Evolutionary conservation across 2,797 vertebrate species (phyloP), one percentile per base, ranked within the genome.

Genomic region (Neomorphus geoffroyi): DNA sequence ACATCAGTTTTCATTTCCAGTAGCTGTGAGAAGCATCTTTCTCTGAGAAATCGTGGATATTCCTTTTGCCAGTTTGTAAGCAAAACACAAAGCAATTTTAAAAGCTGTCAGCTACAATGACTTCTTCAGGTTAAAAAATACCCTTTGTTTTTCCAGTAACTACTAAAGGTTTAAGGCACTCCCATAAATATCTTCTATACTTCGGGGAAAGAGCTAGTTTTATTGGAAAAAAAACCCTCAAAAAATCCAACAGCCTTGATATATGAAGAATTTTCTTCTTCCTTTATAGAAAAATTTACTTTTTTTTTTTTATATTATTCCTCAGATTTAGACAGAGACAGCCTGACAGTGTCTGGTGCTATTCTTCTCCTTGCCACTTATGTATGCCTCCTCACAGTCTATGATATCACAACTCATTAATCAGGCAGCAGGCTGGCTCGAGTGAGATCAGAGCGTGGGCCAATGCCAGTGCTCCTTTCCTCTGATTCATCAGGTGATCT

Each of bases 371-470:
- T 92, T 88, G 60, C 94, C 67, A 67, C 90, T 94, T 88, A 80
- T 80, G 93, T 81, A 92, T 94, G 92, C 75, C 26, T 82, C 77
- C 95, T 94, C 88, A 81, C 85, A 94, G 84, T 71, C 80, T 84
- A 71, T 97, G 97, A 97, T 84, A 83, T 97, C 97, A 97, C 91
- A 79, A 82, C 84, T 93, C 91, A 82, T 96, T 87, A 83, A 93
- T 95, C 97, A 95, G 96, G 86, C 80, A 88, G 88, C 65, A 57
- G 84, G 62, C 79, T 94, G 77, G 93, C 65, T 89, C 0, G 33
- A 64, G 80, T 96, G 97, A 98, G 97, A 88, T 97, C 96, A 97
- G 94, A 92, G 64, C 1, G 1, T 86, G 94, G 74, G 95, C 80
- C 87, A 90, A 86, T 91, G 94, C 94, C 93, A 84, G 86, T 61